A percentile compares a stretch with the other conserved stretches of the same genome.
phyloP scores from a whole-genome alignment of 1,140 invertebrate genomes.

The Gonioctena quinquepunctata region DNA sequence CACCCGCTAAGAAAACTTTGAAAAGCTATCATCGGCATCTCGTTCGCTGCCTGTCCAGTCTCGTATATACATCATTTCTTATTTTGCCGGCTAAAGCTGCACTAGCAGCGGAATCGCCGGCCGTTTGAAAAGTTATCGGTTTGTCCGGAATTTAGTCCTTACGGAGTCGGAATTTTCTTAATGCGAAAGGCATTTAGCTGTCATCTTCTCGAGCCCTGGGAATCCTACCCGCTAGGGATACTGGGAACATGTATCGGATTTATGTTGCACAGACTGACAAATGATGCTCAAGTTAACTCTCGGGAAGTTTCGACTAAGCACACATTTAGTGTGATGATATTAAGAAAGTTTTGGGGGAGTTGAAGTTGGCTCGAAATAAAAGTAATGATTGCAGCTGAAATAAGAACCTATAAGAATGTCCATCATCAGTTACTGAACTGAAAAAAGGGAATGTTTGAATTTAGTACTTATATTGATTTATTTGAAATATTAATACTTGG shows the following conservation, averaged over 20 bases:
- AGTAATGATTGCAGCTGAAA: not conserved
- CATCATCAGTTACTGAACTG: no score
- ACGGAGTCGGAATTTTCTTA: not conserved
- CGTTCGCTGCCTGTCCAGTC: conserved; percentile 27
- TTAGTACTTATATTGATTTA: no score
- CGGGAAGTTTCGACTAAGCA: conserved; percentile 34
- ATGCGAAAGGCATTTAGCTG: not conserved
- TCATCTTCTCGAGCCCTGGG: not conserved
- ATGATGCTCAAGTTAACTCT: conserved; percentile 42
- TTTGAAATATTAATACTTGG: no score
- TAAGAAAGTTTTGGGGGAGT: conserved; percentile 30
- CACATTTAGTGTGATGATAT: conserved; percentile 44
- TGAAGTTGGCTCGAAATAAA: conserved; percentile 6
- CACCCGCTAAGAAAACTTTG: conserved; percentile 37
- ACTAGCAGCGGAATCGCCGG: not conserved
- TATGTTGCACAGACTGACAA: conserved; percentile 44
- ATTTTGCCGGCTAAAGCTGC: conserved; percentile 5
- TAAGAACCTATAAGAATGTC: not conserved
- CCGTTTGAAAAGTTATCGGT: not conserved
- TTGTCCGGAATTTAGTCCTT: conserved; percentile 3
- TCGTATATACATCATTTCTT: conserved; percentile 26
- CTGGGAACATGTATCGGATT: conserved; percentile 39
- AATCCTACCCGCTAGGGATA: conserved; percentile 21
- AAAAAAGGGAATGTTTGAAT: no score
- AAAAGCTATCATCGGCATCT: conserved; percentile 33